Evolutionary conservation across 2,888 invertebrate genomes (phyloP).

Genomic region (Orgyia antiqua): DNA sequence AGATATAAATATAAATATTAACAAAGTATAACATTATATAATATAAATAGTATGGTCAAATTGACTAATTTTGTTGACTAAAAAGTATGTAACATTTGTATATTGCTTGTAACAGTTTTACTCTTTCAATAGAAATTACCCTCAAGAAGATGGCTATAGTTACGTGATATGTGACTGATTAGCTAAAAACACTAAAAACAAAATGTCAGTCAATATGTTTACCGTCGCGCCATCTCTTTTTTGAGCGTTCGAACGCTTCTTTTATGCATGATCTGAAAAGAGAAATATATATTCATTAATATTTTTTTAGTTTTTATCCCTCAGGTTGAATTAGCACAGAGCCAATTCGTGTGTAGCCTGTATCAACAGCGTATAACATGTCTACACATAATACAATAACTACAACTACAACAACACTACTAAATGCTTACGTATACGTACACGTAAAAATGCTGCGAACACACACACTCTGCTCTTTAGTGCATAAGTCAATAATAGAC

Average conservation of each 20-base stretch:
- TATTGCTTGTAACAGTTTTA: constrained; percentile 3
- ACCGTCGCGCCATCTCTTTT: constrained; percentile 70
- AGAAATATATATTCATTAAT: constrained; percentile 1
- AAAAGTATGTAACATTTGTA: constrained; percentile 5
- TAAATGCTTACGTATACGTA: too few species aligned
- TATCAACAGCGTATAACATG: too few species aligned
- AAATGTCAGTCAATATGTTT: constrained; percentile 51
- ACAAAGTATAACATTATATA: background rate
- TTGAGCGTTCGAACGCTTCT: constrained; percentile 86
- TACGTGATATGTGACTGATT: too few species aligned
- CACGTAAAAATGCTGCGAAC: too few species aligned
- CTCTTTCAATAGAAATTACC: background rate
- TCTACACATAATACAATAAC: too few species aligned
- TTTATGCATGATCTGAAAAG: constrained; percentile 83
- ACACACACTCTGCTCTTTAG: too few species aligned
- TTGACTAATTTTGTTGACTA: constrained; percentile 8
- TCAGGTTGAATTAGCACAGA: too few species aligned
- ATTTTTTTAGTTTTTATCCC: background rate
- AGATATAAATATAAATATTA: background rate
- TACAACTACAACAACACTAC: too few species aligned
- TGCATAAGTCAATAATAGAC: too few species aligned
- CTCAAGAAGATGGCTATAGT: too few species aligned
- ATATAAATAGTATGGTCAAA: constrained; percentile 1
- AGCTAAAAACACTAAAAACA: too few species aligned
- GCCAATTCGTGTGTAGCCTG: too few species aligned